Conservation (phyloP, 1,140 invertebrate genomes). For the Polyergus mexicanus region DNA sequence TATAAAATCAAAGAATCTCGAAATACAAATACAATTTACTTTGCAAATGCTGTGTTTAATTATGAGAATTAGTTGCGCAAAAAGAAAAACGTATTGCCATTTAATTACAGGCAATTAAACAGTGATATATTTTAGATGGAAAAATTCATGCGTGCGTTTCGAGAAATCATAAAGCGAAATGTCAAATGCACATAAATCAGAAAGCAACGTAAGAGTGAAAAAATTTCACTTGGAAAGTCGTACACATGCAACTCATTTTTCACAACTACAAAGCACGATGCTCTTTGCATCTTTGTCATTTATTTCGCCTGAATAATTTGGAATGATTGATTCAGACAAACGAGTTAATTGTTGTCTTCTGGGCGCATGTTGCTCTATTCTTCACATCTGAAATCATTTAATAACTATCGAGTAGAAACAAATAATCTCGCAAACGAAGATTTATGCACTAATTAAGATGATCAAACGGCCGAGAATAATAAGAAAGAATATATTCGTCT, state of each 20-base stretch:
- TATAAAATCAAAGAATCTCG: too few relatives aligned
- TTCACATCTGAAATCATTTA: not conserved
- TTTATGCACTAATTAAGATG: not conserved
- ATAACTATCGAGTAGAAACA: not conserved
- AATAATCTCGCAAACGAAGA: not conserved
- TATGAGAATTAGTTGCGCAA: constrained; percentile 1
- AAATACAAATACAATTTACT: not conserved
- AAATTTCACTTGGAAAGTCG: constrained; percentile 72
- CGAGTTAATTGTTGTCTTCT: not conserved
- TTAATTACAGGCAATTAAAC: not conserved
- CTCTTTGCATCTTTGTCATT: not conserved
- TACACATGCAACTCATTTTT: constrained; percentile 56
- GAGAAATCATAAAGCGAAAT: constrained; percentile 12
- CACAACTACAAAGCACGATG: constrained; percentile 33
- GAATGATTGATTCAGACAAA: not conserved
- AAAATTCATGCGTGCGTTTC: constrained; percentile 17
- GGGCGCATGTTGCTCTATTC: not conserved
- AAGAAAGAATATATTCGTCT: too few relatives aligned
- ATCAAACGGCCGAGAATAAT: not conserved
- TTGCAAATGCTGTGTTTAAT: not conserved
- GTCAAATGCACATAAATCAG: constrained; percentile 41
- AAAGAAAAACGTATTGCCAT: not conserved
- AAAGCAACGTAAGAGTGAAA: constrained; percentile 71
- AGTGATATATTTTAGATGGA: too few relatives aligned
- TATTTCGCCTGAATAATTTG: not conserved